Percentiles rank a stretch among this genome's conserved stretches.
These are phyloP conservation scores for Chymomyza caudatula DNA, from an alignment of 2,888 invertebrate species.

Conservation along the genomic window DNA sequence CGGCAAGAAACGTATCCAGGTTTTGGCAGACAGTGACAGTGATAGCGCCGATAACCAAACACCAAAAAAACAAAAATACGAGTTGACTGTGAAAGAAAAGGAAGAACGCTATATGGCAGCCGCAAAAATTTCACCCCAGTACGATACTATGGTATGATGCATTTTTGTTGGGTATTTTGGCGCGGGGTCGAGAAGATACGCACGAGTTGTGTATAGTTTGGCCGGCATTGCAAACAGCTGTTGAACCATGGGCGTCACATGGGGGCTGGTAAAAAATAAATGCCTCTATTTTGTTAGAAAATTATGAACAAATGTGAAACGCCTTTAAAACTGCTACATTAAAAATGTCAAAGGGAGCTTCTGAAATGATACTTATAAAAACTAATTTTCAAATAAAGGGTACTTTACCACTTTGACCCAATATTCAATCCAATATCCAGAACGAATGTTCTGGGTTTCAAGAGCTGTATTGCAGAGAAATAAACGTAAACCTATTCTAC, in stretches of 20 bases:
- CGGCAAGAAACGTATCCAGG: slow-evolving; percentile 76
- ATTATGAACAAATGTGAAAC: no score
- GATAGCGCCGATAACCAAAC: slow-evolving; percentile 66
- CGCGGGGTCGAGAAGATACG: slow-evolving; percentile 14
- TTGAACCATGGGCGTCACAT: slow-evolving; percentile 40
- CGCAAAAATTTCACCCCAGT: slow-evolving; percentile 74
- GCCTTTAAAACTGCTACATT: no score
- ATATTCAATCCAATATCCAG: no score
- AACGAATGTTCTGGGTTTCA: no score
- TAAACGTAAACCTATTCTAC: no score
- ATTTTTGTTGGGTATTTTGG: slow-evolving; percentile 3
- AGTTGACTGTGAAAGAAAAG: slow-evolving; percentile 74
- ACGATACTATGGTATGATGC: slow-evolving; percentile 76
- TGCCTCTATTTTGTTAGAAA: background rate
- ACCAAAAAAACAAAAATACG: slow-evolving; percentile 70
- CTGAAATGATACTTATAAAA: no score
- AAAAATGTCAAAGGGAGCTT: no score
- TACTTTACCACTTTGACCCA: no score
- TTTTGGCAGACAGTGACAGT: slow-evolving; percentile 76
- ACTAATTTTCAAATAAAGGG: no score
- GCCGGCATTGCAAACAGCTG: slow-evolving; percentile 55
- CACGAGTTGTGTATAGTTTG: slow-evolving; percentile 40
- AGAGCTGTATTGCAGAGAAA: no score
- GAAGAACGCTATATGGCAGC: slow-evolving; percentile 76
- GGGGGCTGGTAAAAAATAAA: slow-evolving; percentile 1